Base-by-base conservation (phyloP, 2,113 vertebrate genomes). In the Malurus elegans region DNA sequence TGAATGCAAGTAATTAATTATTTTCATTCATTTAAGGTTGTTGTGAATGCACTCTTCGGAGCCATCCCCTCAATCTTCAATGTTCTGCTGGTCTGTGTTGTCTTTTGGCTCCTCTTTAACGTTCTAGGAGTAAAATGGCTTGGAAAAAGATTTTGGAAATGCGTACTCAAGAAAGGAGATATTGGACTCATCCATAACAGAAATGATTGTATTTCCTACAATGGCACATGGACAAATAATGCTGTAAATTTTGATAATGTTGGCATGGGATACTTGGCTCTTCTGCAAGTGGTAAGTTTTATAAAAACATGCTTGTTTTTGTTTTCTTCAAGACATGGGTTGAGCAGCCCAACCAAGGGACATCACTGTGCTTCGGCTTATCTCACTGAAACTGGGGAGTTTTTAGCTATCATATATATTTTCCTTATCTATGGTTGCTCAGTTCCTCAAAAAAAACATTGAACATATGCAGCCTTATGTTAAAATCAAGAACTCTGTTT, bases 41-140 rank as follows among this genome's bases (percentile, higher is more conserved):
- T 98, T 28, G 97, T 98, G 57, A 96, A 98, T 8, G 98, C 98
- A 9, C 97, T 98, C 14, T 45, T 97, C 1, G 97, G 98, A 26
- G 98, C 98, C 62, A 94, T 98, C 61, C 98, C 98, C 25, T 98
- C 98, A 19, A 98, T 98, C 90, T 24, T 98, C 83, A 98, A 98
- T 0, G 98, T 98, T 54, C 80, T 98, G 74, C 97, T 98, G 2
- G 98, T 98, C 92, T 98, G 98, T 44, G 12, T 98, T 83, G 98
- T 98, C 72, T 98, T 98, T 96, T 98, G 98, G 98, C 97, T 98
- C 89, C 97, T 97, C n/a, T 98, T 98, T 90, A 98, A 98, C 17
- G 97, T 98, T 56, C 71, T 96, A 57, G 98, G 98, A 93, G 97
- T 98, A 28, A 95, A 92, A 67, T 90, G 97, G 10, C 93, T 98